A percentile compares a stretch with the other conserved stretches of the same genome.
Evolutionary conservation across 2,113 vertebrate genomes (phyloP).

Genomic region (Poeciliopsis retropinna): DNA sequence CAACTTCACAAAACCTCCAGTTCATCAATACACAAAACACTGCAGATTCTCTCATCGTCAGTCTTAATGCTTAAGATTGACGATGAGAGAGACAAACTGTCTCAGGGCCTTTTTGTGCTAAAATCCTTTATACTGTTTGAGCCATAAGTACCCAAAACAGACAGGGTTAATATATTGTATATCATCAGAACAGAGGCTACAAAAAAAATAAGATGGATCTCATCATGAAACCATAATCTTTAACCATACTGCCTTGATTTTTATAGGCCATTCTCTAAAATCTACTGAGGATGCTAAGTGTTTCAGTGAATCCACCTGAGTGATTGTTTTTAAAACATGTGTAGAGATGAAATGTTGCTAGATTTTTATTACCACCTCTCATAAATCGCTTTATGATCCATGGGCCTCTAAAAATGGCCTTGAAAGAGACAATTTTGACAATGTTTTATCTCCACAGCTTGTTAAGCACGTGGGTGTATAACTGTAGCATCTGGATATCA

Average conservation of each 20-base stretch:
- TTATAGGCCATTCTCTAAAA: slow-evolving; percentile 70
- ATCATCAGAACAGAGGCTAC: slow-evolving; percentile 65
- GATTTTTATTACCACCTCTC: slow-evolving; percentile 65
- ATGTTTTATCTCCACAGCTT: slow-evolving; percentile 84
- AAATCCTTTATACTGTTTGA: slow-evolving; percentile 41
- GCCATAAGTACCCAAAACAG: slow-evolving; percentile 65
- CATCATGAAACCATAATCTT: slow-evolving; percentile 72
- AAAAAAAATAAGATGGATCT: slow-evolving; percentile 63
- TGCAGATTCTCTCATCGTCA: slow-evolving; percentile 8
- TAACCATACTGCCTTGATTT: slow-evolving; percentile 71
- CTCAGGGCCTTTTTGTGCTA: slow-evolving; percentile 51
- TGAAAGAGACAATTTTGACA: slow-evolving; percentile 74
- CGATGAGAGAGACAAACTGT: slow-evolving; percentile 41
- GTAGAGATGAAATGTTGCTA: slow-evolving; percentile 69
- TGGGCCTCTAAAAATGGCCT: slow-evolving; percentile 65
- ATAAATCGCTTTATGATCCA: slow-evolving; percentile 77
- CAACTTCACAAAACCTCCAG: slow-evolving; percentile 10
- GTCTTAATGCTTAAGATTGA: slow-evolving; percentile 60
- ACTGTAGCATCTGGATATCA: slow-evolving; percentile 80
- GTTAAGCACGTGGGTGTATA: slow-evolving; percentile 82
- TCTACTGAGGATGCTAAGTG: slow-evolving; percentile 65
- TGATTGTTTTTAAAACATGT: slow-evolving; percentile 75
- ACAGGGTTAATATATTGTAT: slow-evolving; percentile 72
- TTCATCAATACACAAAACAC: slow-evolving; percentile 42
- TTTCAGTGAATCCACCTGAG: slow-evolving; percentile 61